phyloP scores from a whole-genome alignment of 2,888 invertebrate genomes.

The Scaptomyza cyrtandrae region DNA sequence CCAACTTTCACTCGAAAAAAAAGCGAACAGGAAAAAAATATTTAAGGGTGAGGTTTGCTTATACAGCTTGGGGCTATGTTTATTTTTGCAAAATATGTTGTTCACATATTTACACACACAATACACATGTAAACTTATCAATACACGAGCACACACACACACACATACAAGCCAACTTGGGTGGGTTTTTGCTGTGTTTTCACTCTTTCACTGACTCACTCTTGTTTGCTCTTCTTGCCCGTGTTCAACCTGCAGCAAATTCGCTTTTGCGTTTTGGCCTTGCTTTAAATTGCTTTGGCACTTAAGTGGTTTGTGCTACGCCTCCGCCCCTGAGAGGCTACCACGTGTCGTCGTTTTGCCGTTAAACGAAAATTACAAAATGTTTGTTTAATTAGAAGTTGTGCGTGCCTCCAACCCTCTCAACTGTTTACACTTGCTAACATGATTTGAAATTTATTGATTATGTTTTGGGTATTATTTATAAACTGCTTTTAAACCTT shows the following conservation, averaged over 20 bases:
- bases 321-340: slow-evolving; percentile 50
- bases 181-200: slow-evolving; percentile 30
- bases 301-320: slow-evolving; percentile 80
- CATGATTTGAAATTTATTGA: background rate
- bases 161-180: slow-evolving; percentile 34
- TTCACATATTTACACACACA: slow-evolving; percentile 71
- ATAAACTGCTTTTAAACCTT: too few species aligned
- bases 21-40: slow-evolving; percentile 6
- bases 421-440: slow-evolving; percentile 19
- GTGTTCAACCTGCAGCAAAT: slow-evolving; percentile 49
- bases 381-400: slow-evolving; percentile 81
- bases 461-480: background rate
- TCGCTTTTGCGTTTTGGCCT: slow-evolving; percentile 68
- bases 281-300: slow-evolving; percentile 81
- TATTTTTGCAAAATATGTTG: slow-evolving; percentile 78
- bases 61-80: slow-evolving; percentile 69
- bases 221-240: slow-evolving; percentile 6
- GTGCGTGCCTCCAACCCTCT: slow-evolving; percentile 55
- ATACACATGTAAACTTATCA: slow-evolving; percentile 67
- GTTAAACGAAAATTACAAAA: slow-evolving; percentile 78
- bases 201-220: background rate
- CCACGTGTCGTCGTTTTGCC: slow-evolving; percentile 79
- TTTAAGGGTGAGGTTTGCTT: slow-evolving; percentile 39
- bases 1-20: slow-evolving; percentile 19
- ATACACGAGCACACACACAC: slow-evolving; percentile 25